Conservation (phyloP, 2,888 invertebrate genomes). For the Amphiduros pacificus region DNA sequence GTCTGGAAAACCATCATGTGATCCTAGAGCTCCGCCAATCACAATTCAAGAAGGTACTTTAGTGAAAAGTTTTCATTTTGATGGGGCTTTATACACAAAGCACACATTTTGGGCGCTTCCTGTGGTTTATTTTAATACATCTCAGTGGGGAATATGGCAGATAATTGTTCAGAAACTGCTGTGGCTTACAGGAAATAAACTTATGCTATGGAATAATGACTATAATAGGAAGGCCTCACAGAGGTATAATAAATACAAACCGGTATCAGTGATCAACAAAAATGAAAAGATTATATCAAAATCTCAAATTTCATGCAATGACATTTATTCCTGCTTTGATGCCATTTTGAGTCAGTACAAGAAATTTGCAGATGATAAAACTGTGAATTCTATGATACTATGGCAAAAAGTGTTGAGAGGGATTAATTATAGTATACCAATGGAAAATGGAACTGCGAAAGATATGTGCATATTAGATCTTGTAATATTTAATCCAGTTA, state of each 20-base stretch:
- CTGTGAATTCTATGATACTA: neutral
- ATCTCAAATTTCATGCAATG: too few species aligned
- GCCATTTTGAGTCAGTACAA: too few species aligned
- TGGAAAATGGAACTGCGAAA: too few species aligned
- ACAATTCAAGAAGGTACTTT: conserved; percentile 1
- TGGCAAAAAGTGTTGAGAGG: neutral
- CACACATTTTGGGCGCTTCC: conserved; percentile 22
- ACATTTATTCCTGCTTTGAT: too few species aligned
- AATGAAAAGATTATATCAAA: too few species aligned
- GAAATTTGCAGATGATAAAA: neutral
- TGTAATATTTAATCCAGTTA: too few species aligned
- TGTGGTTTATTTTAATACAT: neutral
- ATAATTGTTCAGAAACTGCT: neutral
- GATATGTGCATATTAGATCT: too few species aligned
- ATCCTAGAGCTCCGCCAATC: conserved; percentile 15
- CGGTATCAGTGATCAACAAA: too few species aligned
- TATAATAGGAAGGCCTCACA: too few species aligned
- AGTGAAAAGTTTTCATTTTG: neutral
- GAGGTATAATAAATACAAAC: too few species aligned
- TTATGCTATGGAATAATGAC: neutral
- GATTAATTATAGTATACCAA: neutral
- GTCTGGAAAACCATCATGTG: conserved; percentile 3
- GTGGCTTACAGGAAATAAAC: neutral
- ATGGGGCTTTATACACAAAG: conserved; percentile 3
- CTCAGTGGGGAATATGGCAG: neutral